Percentiles rank a stretch among this genome's conserved stretches.
phyloP scores from a whole-genome alignment of 1,140 invertebrate species.

The Trachymyrmex cornetzi region DNA sequence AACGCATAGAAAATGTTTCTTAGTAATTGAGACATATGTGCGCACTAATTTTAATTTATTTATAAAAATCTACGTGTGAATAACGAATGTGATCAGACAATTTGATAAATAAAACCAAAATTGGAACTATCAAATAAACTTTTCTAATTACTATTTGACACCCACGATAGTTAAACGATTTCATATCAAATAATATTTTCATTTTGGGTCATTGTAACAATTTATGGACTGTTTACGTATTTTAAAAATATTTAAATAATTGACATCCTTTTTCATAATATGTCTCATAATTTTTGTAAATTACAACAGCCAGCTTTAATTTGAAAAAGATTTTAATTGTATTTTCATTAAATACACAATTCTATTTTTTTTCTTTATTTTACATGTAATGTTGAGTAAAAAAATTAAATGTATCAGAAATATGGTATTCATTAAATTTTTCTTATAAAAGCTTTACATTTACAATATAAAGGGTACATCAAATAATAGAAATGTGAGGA shows the following conservation, averaged over 20 bases:
- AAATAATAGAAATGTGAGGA: no score
- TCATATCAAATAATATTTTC: background rate
- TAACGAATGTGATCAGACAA: slow-evolving; percentile 45
- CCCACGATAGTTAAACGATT: background rate
- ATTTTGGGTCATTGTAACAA: background rate
- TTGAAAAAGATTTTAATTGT: background rate
- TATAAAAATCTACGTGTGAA: slow-evolving; percentile 34
- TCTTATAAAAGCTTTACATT: background rate
- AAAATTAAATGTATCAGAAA: background rate
- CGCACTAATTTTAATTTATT: slow-evolving; percentile 54
- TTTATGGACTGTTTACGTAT: slow-evolving; percentile 4
- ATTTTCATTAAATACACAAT: background rate
- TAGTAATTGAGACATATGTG: slow-evolving; percentile 39
- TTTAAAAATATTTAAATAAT: background rate
- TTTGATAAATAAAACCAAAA: slow-evolving; percentile 60
- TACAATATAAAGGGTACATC: background rate
- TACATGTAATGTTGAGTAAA: slow-evolving; percentile 20
- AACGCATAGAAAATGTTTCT: slow-evolving; percentile 32
- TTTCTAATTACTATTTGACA: slow-evolving; percentile 14
- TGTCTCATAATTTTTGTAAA: slow-evolving; percentile 8
- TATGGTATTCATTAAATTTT: slow-evolving; percentile 10
- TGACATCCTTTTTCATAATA: background rate
- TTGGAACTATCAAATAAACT: slow-evolving; percentile 23
- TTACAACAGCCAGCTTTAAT: background rate
- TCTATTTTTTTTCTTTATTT: background rate